Conservation (phyloP, 2,888 invertebrate species). For the Icerya purchasi region DNA sequence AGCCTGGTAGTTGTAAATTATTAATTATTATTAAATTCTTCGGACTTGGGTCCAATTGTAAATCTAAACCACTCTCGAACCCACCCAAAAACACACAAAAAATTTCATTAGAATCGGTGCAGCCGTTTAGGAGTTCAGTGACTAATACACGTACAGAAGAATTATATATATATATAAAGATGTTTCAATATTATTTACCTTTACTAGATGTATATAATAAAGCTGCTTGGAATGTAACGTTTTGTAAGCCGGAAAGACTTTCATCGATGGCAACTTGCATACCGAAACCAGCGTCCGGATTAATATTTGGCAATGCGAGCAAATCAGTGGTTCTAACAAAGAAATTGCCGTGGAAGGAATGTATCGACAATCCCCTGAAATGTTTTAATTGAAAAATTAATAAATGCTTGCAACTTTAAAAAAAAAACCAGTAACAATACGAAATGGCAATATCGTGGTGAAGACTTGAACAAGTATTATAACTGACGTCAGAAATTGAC, state of each 20-base stretch:
- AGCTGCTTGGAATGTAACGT: conserved; percentile 93
- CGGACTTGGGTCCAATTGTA: background rate
- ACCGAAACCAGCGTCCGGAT: conserved; percentile 92
- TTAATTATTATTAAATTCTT: too few relatives aligned
- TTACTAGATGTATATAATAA: conserved; percentile 86
- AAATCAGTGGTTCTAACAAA: conserved; percentile 95
- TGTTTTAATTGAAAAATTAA: too few relatives aligned
- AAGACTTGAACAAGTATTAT: background rate
- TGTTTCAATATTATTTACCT: conserved; percentile 35
- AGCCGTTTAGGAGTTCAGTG: too few relatives aligned
- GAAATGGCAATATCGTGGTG: background rate
- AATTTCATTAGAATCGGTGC: too few relatives aligned
- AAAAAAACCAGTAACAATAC: conserved; percentile 10
- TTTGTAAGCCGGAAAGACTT: conserved; percentile 59
- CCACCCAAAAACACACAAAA: background rate
- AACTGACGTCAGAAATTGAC: background rate
- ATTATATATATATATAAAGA: background rate
- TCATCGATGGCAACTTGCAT: conserved; percentile 96
- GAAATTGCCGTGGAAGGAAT: conserved; percentile 98
- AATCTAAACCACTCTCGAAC: too few relatives aligned
- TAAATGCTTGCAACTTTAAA: too few relatives aligned
- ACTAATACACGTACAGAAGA: too few relatives aligned
- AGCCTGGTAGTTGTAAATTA: too few relatives aligned
- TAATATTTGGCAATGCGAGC: conserved; percentile 85
- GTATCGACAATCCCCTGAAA: conserved; percentile 64